Base-by-base conservation (phyloP, 2,113 vertebrate species). In the Anolis carolinensis region DNA sequence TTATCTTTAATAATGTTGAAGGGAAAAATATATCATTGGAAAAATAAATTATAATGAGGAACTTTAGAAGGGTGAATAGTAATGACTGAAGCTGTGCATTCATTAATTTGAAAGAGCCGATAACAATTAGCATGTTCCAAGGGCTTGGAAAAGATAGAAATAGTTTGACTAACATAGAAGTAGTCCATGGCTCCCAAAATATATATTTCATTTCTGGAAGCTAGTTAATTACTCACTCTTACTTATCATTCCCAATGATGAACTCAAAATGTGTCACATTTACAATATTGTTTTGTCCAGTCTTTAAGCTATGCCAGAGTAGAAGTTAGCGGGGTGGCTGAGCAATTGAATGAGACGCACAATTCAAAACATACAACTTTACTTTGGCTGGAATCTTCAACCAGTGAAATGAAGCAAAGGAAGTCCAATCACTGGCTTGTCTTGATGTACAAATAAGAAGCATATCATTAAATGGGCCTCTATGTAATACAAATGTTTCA, bases 401-500 rank as follows among this genome's bases (percentile, higher is more conserved):
- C 80, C 79, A 25, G 76, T 30, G 20, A 87, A 75, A 79, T 48
- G 34, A 86, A 77, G 91, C 82, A 80, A 85, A 7, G 20, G 65
- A n/a, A 5, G n/a, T n/a, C 1, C 73, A 62, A 63, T 84, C 75
- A n/a, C 30, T 81, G 85, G 87, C 8, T 85, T 62, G 48, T 72
- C 27, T 79, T 86, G 30, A 23, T 34, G 39, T 80, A 83, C 7
- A 81, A 89, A 7, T 78, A 83, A 90, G 70, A 78, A 85, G 82
- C 79, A 91, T 89, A 82, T 87, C 44, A 55, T 81, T 85, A 92
- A 90, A 90, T 10, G 23, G 8, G 67, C 7, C 81, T 85, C 87
- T 89, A 85, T 86, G 80, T 87, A 83, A 82, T 27, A 82, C 65
- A 86, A 86, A 78, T 86, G 88, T 87, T 89, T 79, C 83, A 85